Base-by-base conservation (phyloP, 1,140 invertebrate species). In the Trypoxylus dichotomus region DNA sequence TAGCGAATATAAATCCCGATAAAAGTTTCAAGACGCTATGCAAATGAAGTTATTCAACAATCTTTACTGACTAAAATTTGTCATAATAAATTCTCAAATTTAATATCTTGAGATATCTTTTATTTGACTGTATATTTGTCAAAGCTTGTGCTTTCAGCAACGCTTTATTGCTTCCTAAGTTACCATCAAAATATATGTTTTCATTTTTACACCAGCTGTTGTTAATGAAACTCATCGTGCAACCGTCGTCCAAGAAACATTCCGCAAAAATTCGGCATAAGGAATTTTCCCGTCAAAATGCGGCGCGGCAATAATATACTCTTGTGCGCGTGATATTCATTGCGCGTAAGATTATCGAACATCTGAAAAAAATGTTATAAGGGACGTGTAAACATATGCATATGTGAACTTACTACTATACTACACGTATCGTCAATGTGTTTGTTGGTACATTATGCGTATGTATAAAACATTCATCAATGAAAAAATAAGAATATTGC, bases 401-500 rank as follows among this genome's bases (percentile, higher is more conserved):
- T 68, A 24, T 25, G 11, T 68, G 19, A 24, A 68, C 24, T 68
- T 68, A 63, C 60, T 21, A 24, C 43, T 47, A 54, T 54, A 54
- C 13, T 54, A n/a, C 47, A 54, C 60, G 24, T 68, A 29, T 68
- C 24, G 60, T 68, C 60, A 68, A 68, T 68, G 60, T 68, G 60
- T 68, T 68, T 68, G 60, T 68, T 68, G 60, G 60, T 68, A 68
- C 24, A 68, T 68, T 68, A 68, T 68, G 60, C 60, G 19, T 68
- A 68, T 68, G 60, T 68, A 68, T 68, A 68, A 68, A 68, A 68
- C 60, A 68, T 68, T 68, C 60, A 68, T 68, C 60, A 68, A 68
- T 68, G 60, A 68, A 74, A 74, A 74, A 37, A 43, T 41, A 43
- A 74, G 74, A 75, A 75, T 75, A 75, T 75, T 75, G 74, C 74